These are phyloP conservation scores for Aldabrachelys gigantea DNA, from an alignment of 2,113 vertebrate genomes.

Conservation along the genomic window DNA sequence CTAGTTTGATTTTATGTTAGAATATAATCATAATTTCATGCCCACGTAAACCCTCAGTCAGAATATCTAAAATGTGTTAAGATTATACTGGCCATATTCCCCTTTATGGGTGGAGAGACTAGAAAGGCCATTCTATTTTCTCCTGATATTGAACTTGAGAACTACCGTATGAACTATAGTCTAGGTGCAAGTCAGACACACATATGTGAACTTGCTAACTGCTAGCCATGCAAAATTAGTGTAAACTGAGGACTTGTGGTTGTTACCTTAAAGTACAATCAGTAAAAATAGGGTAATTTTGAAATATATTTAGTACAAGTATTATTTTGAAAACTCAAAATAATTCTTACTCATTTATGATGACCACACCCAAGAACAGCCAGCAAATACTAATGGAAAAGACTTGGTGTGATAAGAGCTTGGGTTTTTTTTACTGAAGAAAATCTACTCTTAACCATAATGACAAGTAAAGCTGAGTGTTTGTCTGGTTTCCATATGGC, in stretches of 20 bases:
- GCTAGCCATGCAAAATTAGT: background rate
- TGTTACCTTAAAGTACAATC: background rate
- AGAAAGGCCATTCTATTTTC: background rate
- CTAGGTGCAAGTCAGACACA: accelerated
- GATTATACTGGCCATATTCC: background rate
- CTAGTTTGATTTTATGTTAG: background rate
- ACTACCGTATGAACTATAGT: background rate
- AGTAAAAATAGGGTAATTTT: background rate
- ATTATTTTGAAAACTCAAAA: background rate
- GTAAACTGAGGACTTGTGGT: background rate
- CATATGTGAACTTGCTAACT: background rate
- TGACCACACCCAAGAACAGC: background rate
- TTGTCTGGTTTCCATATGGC: background rate
- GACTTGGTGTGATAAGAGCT: background rate
- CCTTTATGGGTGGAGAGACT: background rate
- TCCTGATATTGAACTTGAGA: background rate
- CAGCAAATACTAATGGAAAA: background rate
- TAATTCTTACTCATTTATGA: background rate
- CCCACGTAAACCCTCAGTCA: background rate
- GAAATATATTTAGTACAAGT: background rate
- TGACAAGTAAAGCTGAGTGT: conserved; percentile 40
- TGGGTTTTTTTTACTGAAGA: background rate
- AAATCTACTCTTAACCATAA: conserved; percentile 42
- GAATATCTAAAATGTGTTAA: background rate
- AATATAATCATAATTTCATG: background rate